Conservation (phyloP, 1,140 invertebrate genomes). For the Latrodectus geometricus region DNA sequence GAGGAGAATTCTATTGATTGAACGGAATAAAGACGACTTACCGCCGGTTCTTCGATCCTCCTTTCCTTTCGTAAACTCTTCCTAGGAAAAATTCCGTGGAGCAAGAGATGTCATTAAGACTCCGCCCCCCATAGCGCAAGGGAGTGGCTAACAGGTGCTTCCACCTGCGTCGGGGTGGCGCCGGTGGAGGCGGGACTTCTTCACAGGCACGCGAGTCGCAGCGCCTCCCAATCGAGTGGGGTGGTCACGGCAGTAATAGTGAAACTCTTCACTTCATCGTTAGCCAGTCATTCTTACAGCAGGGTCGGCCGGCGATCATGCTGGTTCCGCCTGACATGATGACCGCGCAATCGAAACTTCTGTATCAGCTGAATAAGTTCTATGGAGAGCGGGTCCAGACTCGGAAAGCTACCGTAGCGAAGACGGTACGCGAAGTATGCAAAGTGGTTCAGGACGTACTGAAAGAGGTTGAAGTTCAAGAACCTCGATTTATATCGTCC, state of each 20-base stretch:
- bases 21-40: constrained; percentile 25
- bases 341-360: constrained; percentile 85
- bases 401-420: constrained; percentile 83
- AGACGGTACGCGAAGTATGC: constrained; percentile 91
- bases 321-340: constrained; percentile 87
- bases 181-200: neutral
- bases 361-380: constrained; percentile 95
- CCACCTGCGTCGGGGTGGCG: constrained; percentile 11
- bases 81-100: constrained; percentile 18
- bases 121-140: constrained; percentile 14
- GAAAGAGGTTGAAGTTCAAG: constrained; percentile 96
- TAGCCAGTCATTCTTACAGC: constrained; percentile 24
- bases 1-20: constrained; percentile 9
- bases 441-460: constrained; percentile 95
- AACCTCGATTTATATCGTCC: constrained; percentile 94
- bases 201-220: neutral
- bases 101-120: neutral
- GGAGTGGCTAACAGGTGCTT: constrained; percentile 43
- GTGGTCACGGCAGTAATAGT: neutral
- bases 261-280: constrained; percentile 3
- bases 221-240: constrained; percentile 13
- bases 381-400: constrained; percentile 88
- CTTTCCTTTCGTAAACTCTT: constrained; percentile 19
- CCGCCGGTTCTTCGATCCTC: constrained; percentile 27
- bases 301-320: constrained; percentile 71